phyloP scores from a whole-genome alignment of 2,888 invertebrate species.

The Cantharis lateralis region DNA sequence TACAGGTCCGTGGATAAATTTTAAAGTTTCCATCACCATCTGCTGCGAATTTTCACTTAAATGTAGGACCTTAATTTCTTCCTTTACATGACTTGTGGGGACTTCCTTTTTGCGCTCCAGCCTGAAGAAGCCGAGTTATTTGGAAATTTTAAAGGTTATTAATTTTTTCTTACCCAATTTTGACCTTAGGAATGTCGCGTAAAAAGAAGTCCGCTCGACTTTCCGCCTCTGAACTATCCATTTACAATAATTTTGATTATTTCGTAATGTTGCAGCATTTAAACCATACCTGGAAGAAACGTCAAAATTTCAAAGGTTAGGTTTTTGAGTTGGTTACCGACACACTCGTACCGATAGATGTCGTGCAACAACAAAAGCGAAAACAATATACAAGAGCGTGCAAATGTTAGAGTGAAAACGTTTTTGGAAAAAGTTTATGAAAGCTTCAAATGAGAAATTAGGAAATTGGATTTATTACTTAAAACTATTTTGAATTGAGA shows the following conservation, averaged over 20 bases:
- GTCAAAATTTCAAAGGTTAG: neutral
- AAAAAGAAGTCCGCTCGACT: slow-evolving; percentile 64
- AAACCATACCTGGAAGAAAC: neutral
- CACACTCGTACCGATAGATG: neutral
- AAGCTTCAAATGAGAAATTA: no score
- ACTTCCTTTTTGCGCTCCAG: slow-evolving; percentile 45
- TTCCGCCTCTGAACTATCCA: slow-evolving; percentile 39
- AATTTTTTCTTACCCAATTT: slow-evolving; percentile 58
- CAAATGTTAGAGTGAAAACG: neutral
- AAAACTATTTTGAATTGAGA: no score
- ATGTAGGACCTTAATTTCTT: slow-evolving; percentile 75
- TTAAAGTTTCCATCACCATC: slow-evolving; percentile 73
- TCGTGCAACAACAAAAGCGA: no score
- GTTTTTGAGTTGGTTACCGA: neutral
- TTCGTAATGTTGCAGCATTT: neutral
- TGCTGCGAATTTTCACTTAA: slow-evolving; percentile 72
- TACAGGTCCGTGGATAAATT: slow-evolving; percentile 76
- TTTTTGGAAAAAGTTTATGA: no score
- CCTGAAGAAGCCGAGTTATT: neutral
- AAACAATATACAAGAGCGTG: neutral
- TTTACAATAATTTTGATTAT: slow-evolving; percentile 13
- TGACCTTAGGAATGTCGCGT: slow-evolving; percentile 65
- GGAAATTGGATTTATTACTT: no score
- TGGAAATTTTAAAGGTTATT: neutral
- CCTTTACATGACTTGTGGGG: slow-evolving; percentile 63